Evolutionary conservation across 1,140 invertebrate genomes (phyloP), one percentile per base, ranked within the genome.

Genomic region (Ruditapes philippinarum): DNA sequence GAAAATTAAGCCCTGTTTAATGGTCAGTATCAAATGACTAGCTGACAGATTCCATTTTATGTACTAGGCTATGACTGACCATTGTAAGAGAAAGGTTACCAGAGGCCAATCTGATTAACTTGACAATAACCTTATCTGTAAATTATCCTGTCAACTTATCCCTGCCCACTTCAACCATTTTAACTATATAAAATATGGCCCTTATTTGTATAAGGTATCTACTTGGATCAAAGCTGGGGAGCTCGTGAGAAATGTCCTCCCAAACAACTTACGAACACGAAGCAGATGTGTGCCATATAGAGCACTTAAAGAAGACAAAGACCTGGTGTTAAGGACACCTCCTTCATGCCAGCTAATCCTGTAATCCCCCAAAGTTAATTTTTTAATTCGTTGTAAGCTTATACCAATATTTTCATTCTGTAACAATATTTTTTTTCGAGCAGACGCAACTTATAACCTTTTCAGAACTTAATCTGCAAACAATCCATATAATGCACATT

Each of bases 131-230:
- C 74, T 78, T 78, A 78, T 78, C 74, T 40, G 74, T 17, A 54
- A 78, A 78, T 78, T 78, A 40, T 78, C 7, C 74, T 78, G 74
- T 78, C 74, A 78, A 78, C 45, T 78, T 51, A 40, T n/a, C 25
- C 36, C 45, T 42, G n/a, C 25, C 31, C 49, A 14, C 65, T 70
- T 45, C 4, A 28, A 28, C n/a, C 25, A 25, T 62, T 62, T 62
- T 62, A 62, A 28, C 57, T 33, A 70, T 38, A 33, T 36, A 33
- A 70, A 70, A 70, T 40, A 70, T 70, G 65, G 36, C 22, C 65
- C 65, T 70, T 62, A n/a, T 62, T 57, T 62, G 28, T 62, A 28
- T 62, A 4, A 62, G 28, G 57, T 62, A n/a, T 62, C 57, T 25
- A 62, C 57, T 62, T 62, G 5, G 7, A 28, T 9, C 57, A 5